Conservation (phyloP, 2,888 invertebrate species). For the Nomada ruficornis region DNA sequence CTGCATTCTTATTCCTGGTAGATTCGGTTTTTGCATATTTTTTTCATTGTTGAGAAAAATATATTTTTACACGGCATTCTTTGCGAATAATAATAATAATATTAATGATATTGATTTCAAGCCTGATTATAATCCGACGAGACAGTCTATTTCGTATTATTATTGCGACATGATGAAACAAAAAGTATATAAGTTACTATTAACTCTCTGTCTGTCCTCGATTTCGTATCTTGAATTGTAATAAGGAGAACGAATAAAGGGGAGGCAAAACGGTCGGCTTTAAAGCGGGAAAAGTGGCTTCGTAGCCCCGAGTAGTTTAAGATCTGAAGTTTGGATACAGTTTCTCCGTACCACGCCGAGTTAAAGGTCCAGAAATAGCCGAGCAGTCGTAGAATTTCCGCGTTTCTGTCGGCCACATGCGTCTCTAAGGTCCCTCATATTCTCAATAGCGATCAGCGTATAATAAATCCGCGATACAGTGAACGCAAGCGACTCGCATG, state of each 20-base stretch:
- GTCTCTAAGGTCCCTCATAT: slow-evolving; percentile 5
- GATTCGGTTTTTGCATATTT: too few relatives aligned
- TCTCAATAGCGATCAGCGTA: slow-evolving; percentile 9
- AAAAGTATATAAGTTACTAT: too few relatives aligned
- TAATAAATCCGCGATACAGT: neutral
- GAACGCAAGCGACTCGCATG: too few relatives aligned
- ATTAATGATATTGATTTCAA: too few relatives aligned
- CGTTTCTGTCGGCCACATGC: slow-evolving; percentile 19
- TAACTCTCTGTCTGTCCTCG: too few relatives aligned
- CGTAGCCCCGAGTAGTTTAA: neutral
- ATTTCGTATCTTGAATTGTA: neutral
- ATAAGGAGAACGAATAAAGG: neutral
- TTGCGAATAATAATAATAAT: too few relatives aligned
- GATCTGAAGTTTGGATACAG: neutral
- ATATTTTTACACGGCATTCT: too few relatives aligned
- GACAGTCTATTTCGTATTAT: too few relatives aligned
- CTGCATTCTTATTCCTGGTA: too few relatives aligned
- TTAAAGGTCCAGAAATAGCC: slow-evolving; percentile 4
- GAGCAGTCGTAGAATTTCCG: slow-evolving; percentile 6
- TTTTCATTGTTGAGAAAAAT: too few relatives aligned
- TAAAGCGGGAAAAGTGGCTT: neutral
- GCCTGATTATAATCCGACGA: too few relatives aligned
- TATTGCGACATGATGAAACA: too few relatives aligned
- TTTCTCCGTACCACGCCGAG: neutral
- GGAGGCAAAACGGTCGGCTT: neutral